Evolutionary conservation across 2,888 invertebrate genomes (phyloP).

Genomic region (Stenotaenia linearis): DNA sequence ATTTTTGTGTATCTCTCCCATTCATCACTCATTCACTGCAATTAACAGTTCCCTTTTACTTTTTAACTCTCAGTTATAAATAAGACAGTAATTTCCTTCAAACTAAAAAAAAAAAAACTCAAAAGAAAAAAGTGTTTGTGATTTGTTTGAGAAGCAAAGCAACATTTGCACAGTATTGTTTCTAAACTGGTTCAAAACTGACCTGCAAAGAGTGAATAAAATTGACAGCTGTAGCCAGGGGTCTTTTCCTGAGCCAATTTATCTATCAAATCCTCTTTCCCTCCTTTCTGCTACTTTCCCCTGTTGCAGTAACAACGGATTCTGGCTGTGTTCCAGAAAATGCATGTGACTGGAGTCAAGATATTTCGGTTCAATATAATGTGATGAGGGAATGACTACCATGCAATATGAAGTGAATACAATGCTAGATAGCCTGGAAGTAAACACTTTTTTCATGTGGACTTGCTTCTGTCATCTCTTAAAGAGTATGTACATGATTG

Average conservation of each 20-base stretch:
- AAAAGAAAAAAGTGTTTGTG: not conserved
- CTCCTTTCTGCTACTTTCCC: not conserved
- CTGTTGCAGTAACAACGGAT: not conserved
- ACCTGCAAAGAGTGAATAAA: not conserved
- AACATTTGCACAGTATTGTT: not conserved
- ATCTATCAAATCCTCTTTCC: not conserved
- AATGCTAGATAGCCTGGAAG: not conserved
- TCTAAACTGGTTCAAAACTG: not conserved
- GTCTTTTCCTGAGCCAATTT: not conserved
- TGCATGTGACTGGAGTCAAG: not conserved
- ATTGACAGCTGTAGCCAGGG: not conserved
- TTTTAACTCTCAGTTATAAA: not conserved
- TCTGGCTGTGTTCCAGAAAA: not conserved
- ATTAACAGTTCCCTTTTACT: not conserved
- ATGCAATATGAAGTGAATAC: not conserved
- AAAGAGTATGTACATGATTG: not conserved
- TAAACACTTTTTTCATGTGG: not conserved
- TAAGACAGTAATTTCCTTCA: not conserved
- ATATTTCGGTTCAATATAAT: not conserved
- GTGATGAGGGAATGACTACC: not conserved
- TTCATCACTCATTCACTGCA: not conserved
- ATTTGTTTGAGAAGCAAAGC: not conserved
- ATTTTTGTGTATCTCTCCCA: not conserved
- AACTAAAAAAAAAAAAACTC: no score
- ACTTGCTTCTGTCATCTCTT: not conserved